These are phyloP conservation scores for Drosophila tsacasi DNA, from an alignment of 1,140 invertebrate genomes.

Conservation along the genomic window DNA sequence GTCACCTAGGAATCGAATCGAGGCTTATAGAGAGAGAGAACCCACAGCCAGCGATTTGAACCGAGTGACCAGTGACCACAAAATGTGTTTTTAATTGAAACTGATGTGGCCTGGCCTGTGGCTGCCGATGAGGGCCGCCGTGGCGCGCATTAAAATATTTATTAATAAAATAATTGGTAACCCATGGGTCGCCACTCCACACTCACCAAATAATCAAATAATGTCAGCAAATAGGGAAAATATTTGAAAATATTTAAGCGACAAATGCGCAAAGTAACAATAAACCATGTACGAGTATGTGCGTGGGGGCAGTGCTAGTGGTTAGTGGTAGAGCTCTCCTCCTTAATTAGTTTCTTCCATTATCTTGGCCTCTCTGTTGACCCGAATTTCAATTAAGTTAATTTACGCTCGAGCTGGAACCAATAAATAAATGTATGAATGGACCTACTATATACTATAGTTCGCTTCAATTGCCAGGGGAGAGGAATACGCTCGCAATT, in stretches of 20 bases:
- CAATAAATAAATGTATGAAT: slow-evolving; percentile 69
- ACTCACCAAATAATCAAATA: slow-evolving; percentile 69
- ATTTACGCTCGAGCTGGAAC: slow-evolving; percentile 70
- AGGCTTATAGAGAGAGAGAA: slow-evolving; percentile 6
- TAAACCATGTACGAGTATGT: slow-evolving; percentile 2
- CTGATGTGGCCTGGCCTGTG: slow-evolving; percentile 55
- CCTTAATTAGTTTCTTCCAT: slow-evolving; percentile 85
- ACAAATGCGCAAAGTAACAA: slow-evolving; percentile 40
- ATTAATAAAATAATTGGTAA: slow-evolving; percentile 80
- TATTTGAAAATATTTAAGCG: slow-evolving; percentile 79
- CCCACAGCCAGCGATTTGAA: slow-evolving; percentile 11
- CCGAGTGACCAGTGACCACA: slow-evolving; percentile 65
- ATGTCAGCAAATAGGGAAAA: slow-evolving; percentile 65
- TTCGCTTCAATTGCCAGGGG: slow-evolving; percentile 48
- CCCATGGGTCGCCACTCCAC: slow-evolving; percentile 37
- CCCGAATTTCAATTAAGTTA: slow-evolving; percentile 85
- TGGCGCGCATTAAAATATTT: slow-evolving; percentile 70
- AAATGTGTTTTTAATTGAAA: slow-evolving; percentile 82
- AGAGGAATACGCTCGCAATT: slow-evolving; percentile 54
- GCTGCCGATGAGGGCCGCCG: slow-evolving; percentile 65
- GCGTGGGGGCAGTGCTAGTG: slow-evolving; percentile 24
- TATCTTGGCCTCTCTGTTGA: slow-evolving; percentile 85
- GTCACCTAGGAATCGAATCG: slow-evolving; percentile 48
- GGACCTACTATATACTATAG: slow-evolving; percentile 37
- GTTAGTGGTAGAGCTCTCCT: slow-evolving; percentile 25